phyloP scores from a whole-genome alignment of 2,888 invertebrate genomes.

The Yponomeuta plumbellus region DNA sequence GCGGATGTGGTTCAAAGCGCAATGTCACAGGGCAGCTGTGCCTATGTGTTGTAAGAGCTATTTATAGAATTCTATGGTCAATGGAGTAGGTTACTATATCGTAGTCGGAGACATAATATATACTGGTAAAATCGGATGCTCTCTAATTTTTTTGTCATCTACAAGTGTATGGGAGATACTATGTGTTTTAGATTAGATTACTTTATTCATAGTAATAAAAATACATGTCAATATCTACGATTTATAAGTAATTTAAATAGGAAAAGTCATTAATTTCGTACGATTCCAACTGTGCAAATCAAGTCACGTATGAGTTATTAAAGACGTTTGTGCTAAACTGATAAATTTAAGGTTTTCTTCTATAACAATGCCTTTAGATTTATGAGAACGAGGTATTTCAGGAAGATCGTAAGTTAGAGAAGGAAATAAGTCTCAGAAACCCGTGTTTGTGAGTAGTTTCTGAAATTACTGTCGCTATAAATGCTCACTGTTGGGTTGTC shows the following conservation, averaged over 20 bases:
- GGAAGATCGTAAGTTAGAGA: no score
- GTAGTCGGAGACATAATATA: neutral
- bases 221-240: neutral
- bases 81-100: no score
- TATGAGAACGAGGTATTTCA: no score
- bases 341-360: no score
- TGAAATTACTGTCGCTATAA: no score
- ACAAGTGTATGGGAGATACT: neutral
- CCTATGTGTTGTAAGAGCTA: neutral
- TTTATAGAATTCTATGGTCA: neutral
- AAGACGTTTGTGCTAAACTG: no score
- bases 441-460: no score
- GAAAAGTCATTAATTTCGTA: neutral
- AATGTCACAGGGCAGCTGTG: constrained; percentile 40
- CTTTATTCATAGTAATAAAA: neutral
- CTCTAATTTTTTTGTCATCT: neutral
- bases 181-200: neutral
- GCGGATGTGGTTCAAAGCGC: constrained; percentile 54
- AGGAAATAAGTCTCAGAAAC: no score
- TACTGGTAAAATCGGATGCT: neutral
- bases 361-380: no score
- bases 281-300: no score
- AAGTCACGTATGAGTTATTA: no score
- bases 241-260: neutral
- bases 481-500: no score